Evolutionary conservation across 2,797 vertebrate species (phyloP).

Genomic region (Rhadinocentrus ornatus): DNA sequence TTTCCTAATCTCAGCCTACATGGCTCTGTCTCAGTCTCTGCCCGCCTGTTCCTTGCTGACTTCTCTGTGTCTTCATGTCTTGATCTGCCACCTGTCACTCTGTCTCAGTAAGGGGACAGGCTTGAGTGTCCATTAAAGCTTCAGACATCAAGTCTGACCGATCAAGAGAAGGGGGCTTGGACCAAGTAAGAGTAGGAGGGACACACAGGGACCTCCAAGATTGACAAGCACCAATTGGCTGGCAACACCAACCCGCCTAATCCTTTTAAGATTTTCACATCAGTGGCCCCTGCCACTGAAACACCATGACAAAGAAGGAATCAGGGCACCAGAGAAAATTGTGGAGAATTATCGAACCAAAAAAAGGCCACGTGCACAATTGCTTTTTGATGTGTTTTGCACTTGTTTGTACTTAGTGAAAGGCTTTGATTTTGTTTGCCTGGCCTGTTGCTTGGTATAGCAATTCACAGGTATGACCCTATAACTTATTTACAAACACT

Average conservation of each 20-base stretch:
- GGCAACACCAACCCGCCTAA: slow-evolving; percentile 79
- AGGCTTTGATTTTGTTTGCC: slow-evolving; percentile 58
- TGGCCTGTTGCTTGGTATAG: slow-evolving; percentile 65
- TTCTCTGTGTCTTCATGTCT: slow-evolving; percentile 70
- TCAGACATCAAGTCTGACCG: slow-evolving; percentile 74
- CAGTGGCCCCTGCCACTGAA: slow-evolving; percentile 79
- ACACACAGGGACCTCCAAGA: slow-evolving; percentile 73
- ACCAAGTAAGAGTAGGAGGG: slow-evolving; percentile 44
- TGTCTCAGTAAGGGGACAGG: slow-evolving; percentile 70
- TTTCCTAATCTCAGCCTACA: slow-evolving; percentile 73
- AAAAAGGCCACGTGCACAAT: slow-evolving; percentile 56
- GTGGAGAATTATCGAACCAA: slow-evolving; percentile 60
- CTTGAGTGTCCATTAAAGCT: slow-evolving; percentile 73
- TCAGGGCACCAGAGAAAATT: slow-evolving; percentile 61
- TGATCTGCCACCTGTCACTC: slow-evolving; percentile 77
- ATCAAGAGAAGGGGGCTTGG: slow-evolving; percentile 58
- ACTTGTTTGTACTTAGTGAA: slow-evolving; percentile 60
- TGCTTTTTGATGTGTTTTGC: slow-evolving; percentile 64
- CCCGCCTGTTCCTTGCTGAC: slow-evolving; percentile 62
- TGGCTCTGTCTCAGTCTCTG: slow-evolving; percentile 44
- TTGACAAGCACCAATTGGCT: slow-evolving; percentile 85
- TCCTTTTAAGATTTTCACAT: slow-evolving; percentile 85
- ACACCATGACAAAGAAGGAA: slow-evolving; percentile 74
- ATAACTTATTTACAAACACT: slow-evolving; percentile 83
- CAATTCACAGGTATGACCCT: slow-evolving; percentile 71